Conservation (phyloP, 2,888 invertebrate species). For the Morpho helenor region DNA sequence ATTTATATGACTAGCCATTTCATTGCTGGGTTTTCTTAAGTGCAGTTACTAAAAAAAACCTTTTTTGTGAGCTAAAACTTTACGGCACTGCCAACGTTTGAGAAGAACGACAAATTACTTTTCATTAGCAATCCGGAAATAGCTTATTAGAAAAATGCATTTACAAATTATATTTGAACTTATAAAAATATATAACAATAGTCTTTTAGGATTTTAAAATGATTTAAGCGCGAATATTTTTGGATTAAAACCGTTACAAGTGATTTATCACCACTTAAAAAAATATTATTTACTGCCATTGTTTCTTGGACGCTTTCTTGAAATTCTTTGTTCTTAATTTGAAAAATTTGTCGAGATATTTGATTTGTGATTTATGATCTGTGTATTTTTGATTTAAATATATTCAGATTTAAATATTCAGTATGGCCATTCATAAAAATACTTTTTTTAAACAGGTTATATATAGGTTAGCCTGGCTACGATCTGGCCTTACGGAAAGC, state of each 20-base stretch:
- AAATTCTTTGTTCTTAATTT: slow-evolving; percentile 11
- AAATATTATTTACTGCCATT: slow-evolving; percentile 65
- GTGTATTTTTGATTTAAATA: slow-evolving; percentile 18
- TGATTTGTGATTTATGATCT: slow-evolving; percentile 1
- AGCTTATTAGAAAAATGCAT: slow-evolving; percentile 9
- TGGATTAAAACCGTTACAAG: slow-evolving; percentile 42
- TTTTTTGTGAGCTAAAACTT: slow-evolving; percentile 8
- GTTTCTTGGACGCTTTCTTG: slow-evolving; percentile 33
- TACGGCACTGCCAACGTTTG: slow-evolving; percentile 8
- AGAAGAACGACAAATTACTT: slow-evolving; percentile 65
- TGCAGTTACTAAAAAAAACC: no score
- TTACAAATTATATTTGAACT: slow-evolving; percentile 45
- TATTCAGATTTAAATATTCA: not conserved
- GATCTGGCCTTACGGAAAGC: no score
- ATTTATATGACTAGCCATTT: no score
- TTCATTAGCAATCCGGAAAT: slow-evolving; percentile 30
- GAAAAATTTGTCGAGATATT: slow-evolving; percentile 11
- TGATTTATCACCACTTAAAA: slow-evolving; percentile 55
- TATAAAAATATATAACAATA: not conserved
- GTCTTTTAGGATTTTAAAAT: no score
- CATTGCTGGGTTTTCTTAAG: no score
- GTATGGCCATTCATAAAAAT: not conserved
- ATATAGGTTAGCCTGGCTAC: no score
- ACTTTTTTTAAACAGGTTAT: no score
- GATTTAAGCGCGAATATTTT: no score